phyloP scores from a whole-genome alignment of 2,113 vertebrate genomes.

The Nerophis ophidion region DNA sequence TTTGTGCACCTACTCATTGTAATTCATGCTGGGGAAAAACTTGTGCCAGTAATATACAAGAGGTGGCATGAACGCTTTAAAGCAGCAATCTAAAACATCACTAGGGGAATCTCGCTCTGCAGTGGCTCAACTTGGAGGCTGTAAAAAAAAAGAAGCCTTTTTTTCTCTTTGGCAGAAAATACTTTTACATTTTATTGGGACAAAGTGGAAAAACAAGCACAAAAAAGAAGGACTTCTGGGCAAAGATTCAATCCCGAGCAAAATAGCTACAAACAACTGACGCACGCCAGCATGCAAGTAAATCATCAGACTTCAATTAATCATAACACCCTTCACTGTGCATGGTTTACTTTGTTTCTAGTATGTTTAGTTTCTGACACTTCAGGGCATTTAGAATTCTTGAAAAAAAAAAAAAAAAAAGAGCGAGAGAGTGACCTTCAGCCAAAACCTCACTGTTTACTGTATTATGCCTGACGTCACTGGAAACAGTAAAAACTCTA shows the following conservation, averaged over 20 bases:
- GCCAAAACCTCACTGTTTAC: constrained; percentile 4
- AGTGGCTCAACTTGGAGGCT: too few species aligned
- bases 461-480: neutral
- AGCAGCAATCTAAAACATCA: constrained; percentile 10
- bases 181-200: neutral
- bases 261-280: constrained; percentile 24
- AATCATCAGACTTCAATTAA: neutral
- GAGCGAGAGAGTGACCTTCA: neutral
- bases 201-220: constrained; percentile 4
- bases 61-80: constrained; percentile 1
- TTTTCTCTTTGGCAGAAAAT: constrained; percentile 9
- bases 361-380: neutral
- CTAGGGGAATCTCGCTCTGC: neutral
- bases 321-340: too few species aligned
- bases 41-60: constrained; percentile 17
- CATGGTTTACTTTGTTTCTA: neutral
- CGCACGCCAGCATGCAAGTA: neutral
- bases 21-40: constrained; percentile 9
- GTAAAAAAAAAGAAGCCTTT: constrained; percentile 15
- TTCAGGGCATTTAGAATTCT: neutral
- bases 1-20: constrained; percentile 2
- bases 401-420: neutral
- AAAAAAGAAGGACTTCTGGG: neutral
- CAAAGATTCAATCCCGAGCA: constrained; percentile 5
- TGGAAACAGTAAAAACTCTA: constrained; percentile 1